phyloP scores from a whole-genome alignment of 2,113 vertebrate genomes.

The Myotis davidii region DNA sequence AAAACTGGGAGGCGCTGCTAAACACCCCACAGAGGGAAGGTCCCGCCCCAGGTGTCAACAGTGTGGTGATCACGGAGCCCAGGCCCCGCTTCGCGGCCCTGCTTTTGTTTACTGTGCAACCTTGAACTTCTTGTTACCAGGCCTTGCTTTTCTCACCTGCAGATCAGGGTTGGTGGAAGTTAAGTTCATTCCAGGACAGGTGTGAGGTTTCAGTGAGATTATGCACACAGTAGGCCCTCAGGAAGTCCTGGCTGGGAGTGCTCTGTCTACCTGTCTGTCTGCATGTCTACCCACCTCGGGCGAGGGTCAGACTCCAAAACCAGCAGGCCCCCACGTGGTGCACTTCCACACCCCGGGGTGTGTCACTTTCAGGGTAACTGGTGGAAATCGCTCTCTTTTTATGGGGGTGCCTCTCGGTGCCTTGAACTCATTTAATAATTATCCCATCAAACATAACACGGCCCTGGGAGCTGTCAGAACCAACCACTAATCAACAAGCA shows the following conservation, averaged over 20 bases:
- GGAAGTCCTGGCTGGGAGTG: fast-evolving
- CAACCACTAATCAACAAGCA: not conserved
- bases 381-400: not conserved
- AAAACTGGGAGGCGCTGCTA: not conserved
- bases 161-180: not conserved
- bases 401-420: fast-evolving
- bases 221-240: fast-evolving
- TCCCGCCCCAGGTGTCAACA: not conserved
- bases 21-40: fast-evolving
- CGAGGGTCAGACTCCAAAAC: not conserved
- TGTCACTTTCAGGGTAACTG: fast-evolving
- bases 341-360: not conserved
- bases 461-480: not conserved
- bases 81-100: not conserved
- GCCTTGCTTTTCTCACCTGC: not conserved
- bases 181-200: too few relatives aligned
- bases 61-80: not conserved
- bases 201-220: not conserved
- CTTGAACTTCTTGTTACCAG: not conserved
- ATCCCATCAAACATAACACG: fast-evolving
- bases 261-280: not conserved
- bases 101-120: not conserved
- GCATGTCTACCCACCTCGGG: too few relatives aligned
- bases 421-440: not conserved
- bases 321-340: not conserved